Percentiles rank a stretch among this genome's conserved stretches.
These are phyloP conservation scores for Dallia pectoralis DNA, from an alignment of 2,797 vertebrate genomes.

Conservation along the genomic window DNA sequence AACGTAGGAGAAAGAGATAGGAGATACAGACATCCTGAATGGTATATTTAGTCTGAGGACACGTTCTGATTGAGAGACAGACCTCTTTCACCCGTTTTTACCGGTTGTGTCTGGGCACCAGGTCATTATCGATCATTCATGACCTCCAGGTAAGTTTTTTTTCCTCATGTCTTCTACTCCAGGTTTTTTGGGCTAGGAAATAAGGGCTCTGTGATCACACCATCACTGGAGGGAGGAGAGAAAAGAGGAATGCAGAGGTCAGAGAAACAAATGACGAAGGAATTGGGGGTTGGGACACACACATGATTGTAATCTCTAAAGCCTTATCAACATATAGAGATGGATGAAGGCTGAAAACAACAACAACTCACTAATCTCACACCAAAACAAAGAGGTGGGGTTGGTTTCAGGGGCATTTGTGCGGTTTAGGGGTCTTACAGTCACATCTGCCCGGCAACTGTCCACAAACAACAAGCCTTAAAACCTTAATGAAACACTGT, in stretches of 20 bases:
- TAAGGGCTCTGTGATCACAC: too few relatives aligned
- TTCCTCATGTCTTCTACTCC: not conserved
- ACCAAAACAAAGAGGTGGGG: conserved; percentile 1
- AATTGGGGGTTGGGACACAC: not conserved
- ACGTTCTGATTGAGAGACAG: too few relatives aligned
- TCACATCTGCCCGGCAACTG: not conserved
- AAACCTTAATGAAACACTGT: not conserved
- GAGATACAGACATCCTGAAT: too few relatives aligned
- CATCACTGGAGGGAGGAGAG: not conserved
- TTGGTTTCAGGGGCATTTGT: not conserved
- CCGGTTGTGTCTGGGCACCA: not conserved
- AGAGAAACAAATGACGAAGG: not conserved
- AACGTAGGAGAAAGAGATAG: too few relatives aligned
- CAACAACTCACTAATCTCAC: conserved; percentile 28
- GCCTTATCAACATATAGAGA: conserved; percentile 11
- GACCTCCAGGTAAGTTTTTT: not conserved
- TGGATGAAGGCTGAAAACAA: not conserved
- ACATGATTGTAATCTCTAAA: conserved; percentile 16
- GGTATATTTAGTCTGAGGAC: too few relatives aligned
- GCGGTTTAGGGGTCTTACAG: not conserved
- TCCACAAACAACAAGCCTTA: not conserved
- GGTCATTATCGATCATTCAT: not conserved
- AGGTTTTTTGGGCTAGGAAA: too few relatives aligned
- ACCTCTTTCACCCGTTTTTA: too few relatives aligned
- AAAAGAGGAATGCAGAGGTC: not conserved